These are phyloP conservation scores for Gallinago undulata DNA, from an alignment of 2,113 vertebrate genomes.

Conservation along the genomic window DNA sequence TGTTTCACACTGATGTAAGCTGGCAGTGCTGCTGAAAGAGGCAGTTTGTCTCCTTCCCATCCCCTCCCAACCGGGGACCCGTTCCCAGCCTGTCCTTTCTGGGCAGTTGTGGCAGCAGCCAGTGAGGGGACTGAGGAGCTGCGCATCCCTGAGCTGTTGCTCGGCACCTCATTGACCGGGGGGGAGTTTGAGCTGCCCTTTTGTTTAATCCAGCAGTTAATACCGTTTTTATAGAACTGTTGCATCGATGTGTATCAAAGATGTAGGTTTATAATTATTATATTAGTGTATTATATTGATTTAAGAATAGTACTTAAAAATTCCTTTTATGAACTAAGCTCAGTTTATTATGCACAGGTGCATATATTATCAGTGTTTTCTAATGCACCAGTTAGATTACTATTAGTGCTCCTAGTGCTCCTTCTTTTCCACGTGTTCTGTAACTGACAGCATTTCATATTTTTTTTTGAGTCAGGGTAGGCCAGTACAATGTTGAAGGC, in stretches of 20 bases:
- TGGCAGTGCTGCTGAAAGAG: neutral
- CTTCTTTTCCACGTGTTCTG: neutral
- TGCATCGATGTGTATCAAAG: neutral
- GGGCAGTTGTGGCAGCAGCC: neutral
- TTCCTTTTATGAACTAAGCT: neutral
- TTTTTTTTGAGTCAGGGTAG: neutral
- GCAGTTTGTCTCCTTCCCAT: neutral
- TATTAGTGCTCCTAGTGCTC: neutral
- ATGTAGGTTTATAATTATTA: neutral
- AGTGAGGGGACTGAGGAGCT: neutral
- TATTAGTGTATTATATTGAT: neutral
- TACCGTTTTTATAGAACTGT: neutral
- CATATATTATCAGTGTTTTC: neutral
- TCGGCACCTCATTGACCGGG: fast-evolving
- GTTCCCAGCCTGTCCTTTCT: neutral
- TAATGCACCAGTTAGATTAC: neutral
- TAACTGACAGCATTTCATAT: neutral
- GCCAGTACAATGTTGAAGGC: neutral
- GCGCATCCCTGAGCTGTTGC: fast-evolving
- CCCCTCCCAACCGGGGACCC: fast-evolving
- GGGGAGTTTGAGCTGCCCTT: neutral
- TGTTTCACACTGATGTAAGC: neutral
- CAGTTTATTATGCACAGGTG: neutral
- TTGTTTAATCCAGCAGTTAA: neutral
- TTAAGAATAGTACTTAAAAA: neutral